Percentiles rank a stretch among this genome's conserved stretches.
Evolutionary conservation across 2,888 invertebrate species (phyloP).

Genomic region (Monoplex corrugatus): DNA sequence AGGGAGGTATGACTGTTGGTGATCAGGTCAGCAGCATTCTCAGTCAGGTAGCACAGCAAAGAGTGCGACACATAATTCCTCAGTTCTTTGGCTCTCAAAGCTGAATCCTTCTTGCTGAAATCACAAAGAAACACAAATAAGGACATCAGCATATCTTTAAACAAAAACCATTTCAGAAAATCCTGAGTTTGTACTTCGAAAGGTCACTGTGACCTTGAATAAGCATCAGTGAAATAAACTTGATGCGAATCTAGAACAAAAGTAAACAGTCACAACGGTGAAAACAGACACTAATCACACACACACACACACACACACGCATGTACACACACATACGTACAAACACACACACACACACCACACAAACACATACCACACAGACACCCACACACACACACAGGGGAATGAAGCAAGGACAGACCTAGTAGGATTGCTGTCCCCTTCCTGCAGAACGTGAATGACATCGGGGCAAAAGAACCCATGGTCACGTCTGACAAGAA

Average conservation of each 20-base stretch:
- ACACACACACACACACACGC: too few species aligned
- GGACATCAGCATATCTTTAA: not conserved
- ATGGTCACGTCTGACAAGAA: constrained; percentile 91
- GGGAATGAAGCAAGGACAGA: constrained; percentile 67
- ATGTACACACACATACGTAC: too few species aligned
- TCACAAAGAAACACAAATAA: not conserved
- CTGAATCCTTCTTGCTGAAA: constrained; percentile 80
- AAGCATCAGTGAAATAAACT: too few species aligned
- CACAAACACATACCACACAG: too few species aligned
- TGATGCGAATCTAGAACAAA: too few species aligned
- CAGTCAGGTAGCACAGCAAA: constrained; percentile 73
- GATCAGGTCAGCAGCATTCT: constrained; percentile 72
- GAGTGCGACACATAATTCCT: constrained; percentile 71
- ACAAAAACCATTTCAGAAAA: too few species aligned
- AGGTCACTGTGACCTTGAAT: too few species aligned
- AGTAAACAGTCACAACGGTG: too few species aligned
- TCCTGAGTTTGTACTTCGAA: too few species aligned
- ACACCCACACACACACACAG: too few species aligned
- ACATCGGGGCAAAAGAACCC: constrained; percentile 92
- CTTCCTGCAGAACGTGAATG: constrained; percentile 88
- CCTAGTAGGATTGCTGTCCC: constrained; percentile 87
- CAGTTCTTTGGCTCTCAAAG: constrained; percentile 75
- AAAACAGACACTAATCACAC: too few species aligned
- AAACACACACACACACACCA: too few species aligned
- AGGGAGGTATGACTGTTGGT: constrained; percentile 74